These are phyloP conservation scores for Falco biarmicus DNA, from an alignment of 2,797 vertebrate genomes.

Conservation along the genomic window DNA sequence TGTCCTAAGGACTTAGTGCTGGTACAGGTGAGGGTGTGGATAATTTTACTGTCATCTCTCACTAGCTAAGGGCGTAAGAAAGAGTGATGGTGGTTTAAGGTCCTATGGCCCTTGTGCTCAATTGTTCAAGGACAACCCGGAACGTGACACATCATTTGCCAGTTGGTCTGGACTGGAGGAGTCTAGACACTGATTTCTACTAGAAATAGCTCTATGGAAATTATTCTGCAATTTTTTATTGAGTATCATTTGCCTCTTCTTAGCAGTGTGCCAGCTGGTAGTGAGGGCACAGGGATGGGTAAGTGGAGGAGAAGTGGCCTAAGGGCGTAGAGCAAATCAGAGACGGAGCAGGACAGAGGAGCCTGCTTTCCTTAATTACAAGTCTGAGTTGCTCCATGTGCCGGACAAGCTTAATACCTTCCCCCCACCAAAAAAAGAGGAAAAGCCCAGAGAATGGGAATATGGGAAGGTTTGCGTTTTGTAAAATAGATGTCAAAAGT, in stretches of 20 bases:
- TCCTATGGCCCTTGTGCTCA: background rate
- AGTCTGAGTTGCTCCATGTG: background rate
- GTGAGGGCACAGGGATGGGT: background rate
- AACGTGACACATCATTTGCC: background rate
- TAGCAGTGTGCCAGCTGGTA: background rate
- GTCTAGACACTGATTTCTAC: background rate
- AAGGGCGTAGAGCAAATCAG: background rate
- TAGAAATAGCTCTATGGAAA: background rate
- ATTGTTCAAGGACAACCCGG: background rate
- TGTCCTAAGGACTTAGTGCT: background rate
- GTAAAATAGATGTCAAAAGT: background rate
- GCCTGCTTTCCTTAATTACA: background rate
- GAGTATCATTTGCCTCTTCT: background rate
- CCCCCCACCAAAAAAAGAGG: rapidly evolving
- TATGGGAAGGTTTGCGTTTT: background rate
- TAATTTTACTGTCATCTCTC: background rate
- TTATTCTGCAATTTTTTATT: background rate
- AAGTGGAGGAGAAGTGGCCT: background rate
- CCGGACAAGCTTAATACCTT: background rate
- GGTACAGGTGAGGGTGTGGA: background rate
- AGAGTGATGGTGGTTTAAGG: background rate
- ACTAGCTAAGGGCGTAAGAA: background rate
- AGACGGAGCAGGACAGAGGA: background rate
- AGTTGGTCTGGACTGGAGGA: background rate
- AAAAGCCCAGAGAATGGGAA: background rate